Percentiles rank a stretch among this genome's conserved stretches.
Conservation (phyloP, 2,113 vertebrate genomes). For the Chionis minor region DNA sequence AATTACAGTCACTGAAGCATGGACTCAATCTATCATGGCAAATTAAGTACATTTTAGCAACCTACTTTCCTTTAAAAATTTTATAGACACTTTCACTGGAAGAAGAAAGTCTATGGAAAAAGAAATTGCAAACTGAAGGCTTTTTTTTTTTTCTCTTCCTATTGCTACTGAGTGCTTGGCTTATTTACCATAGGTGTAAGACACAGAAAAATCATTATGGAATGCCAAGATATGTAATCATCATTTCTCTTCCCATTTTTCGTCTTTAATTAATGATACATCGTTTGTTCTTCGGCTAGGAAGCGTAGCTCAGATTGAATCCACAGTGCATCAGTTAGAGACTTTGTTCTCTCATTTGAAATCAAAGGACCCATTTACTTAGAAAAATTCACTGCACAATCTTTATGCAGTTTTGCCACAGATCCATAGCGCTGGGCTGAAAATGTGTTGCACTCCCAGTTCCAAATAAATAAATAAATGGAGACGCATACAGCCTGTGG, state of each 20-base stretch:
- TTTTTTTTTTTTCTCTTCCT: background rate
- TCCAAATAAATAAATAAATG: constrained; percentile 64
- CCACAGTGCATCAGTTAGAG: background rate
- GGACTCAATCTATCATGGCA: constrained; percentile 99
- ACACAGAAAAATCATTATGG: constrained; percentile 68
- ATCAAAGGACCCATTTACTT: background rate
- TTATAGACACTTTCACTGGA: constrained; percentile 97
- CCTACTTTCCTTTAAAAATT: constrained; percentile 99
- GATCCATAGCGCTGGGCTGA: constrained; percentile 2
- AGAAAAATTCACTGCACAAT: constrained; percentile 35
- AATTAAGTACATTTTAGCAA: constrained; percentile 99
- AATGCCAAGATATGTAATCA: constrained; percentile 47
- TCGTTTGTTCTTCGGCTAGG: constrained; percentile 52
- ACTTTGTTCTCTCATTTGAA: constrained; percentile 53
- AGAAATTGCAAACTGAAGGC: constrained; percentile 78
- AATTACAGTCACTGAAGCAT: constrained; percentile 99
- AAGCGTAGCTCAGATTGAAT: constrained; percentile 31
- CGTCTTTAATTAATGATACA: constrained; percentile 68
- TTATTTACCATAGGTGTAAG: constrained; percentile 72
- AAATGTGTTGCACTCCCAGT: constrained; percentile 16
- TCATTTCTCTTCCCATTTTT: constrained; percentile 52
- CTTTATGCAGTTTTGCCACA: constrained; percentile 54
- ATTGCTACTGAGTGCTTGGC: constrained; percentile 53
- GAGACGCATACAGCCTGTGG: constrained; percentile 38
- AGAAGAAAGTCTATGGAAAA: constrained; percentile 88